Base-by-base conservation (phyloP, 30 jellyfish, hydroid and myxozoan species). In the Mastigias papua region DNA sequence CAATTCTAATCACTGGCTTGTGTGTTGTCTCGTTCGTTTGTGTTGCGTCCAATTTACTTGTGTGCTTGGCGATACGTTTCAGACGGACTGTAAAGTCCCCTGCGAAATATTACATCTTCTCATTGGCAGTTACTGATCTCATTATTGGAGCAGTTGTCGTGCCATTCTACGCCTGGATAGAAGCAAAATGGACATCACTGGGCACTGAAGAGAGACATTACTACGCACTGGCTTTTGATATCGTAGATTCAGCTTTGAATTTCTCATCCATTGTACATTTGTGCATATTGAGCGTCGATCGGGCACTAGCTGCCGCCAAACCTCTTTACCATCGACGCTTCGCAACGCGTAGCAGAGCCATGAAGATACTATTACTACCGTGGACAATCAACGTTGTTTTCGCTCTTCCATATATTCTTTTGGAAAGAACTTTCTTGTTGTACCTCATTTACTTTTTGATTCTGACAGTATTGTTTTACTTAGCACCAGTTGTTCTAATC, bases 101-200 rank as follows among this genome's bases (percentile, higher is more conserved):
- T 46, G 87, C 75, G 46, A 49, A 31, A 27, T 76, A 27, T 28
- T 76, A 8, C 72, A 16, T 76, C 1, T 76, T 76, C 30, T 76
- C 87, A 23, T 76, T 76, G 72, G 73, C 87, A 26, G 28, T 76
- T 26, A 76, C 87, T 35, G 87, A 76, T 57, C 61, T 76, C 13
- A 2, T 76, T 0, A 69, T 76, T 3, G 87, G 87, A 19, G 61
- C 61, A 29, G 54, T 76, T 25, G 29, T 33, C 11, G 27, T 76
- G 50, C 87, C 87, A 48, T 57, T 76, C 33, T 46, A 33, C 68
- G 34, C 46, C 2, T 72, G 84, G 84, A 33, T 72, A 54, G 67
- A 54, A 19, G 27, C 67, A 19, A 54, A 54, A 6, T 6, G 25
- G 25, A 16, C 5, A 3, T 2, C 2, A 7, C 9, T 54, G 50